Percentiles rank a stretch among this genome's conserved stretches.
phyloP scores from a whole-genome alignment of 1,140 invertebrate genomes.

The Drusus annulatus region DNA sequence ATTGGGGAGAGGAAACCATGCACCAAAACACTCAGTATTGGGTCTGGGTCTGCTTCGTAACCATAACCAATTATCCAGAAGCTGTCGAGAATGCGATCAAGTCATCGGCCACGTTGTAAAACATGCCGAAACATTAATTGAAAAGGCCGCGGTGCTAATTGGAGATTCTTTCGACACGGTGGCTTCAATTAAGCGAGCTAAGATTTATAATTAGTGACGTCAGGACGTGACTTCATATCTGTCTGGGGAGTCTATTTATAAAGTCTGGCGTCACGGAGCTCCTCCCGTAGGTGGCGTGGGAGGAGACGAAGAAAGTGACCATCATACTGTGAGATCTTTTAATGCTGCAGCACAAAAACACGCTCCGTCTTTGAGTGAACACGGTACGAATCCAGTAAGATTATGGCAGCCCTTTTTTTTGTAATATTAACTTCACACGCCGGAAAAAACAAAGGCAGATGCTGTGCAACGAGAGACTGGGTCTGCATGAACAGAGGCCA shows the following conservation, averaged over 20 bases:
- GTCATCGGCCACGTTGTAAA: background rate
- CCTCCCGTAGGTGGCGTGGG: constrained; percentile 13
- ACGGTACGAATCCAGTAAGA: no score
- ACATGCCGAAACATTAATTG: background rate
- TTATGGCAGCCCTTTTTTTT: no score
- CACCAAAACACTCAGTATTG: background rate
- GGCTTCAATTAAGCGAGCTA: background rate
- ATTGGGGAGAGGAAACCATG: background rate
- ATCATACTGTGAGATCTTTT: background rate
- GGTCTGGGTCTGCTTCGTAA: background rate
- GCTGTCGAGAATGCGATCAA: background rate
- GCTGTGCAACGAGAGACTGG: no score
- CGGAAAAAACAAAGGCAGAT: no score
- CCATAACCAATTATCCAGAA: no score
- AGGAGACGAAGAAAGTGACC: constrained; percentile 19
- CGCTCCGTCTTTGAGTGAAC: no score
- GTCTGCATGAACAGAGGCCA: no score
- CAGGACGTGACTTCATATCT: constrained; percentile 28
- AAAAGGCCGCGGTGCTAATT: background rate
- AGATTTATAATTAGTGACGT: constrained; percentile 10
- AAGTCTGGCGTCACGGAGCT: constrained; percentile 11
- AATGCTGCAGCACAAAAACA: background rate
- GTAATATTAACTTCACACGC: no score
- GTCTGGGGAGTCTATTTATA: constrained; percentile 25
- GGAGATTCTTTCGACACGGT: background rate